Conservation (phyloP, 1,140 invertebrate genomes). For the Metaphire vulgaris region DNA sequence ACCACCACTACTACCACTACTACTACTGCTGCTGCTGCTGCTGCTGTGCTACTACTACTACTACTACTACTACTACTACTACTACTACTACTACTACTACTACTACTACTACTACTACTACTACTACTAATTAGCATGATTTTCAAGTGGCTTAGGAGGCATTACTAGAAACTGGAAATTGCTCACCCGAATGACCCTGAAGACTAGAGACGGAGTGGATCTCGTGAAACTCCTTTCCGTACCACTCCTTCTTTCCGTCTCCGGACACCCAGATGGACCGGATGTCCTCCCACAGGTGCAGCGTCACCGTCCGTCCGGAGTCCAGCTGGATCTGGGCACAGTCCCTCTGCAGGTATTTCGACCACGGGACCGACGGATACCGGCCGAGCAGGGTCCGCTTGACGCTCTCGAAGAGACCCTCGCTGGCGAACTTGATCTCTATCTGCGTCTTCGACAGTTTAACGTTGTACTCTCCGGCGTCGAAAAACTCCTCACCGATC, state of each 20-base stretch:
- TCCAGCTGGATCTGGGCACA: constrained; percentile 23
- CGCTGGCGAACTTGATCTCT: constrained; percentile 21
- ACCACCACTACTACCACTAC: no score
- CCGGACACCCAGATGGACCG: constrained; percentile 24
- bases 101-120: not conserved
- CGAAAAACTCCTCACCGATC: constrained; percentile 22
- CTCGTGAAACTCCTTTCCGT: constrained; percentile 18
- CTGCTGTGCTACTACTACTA: no score
- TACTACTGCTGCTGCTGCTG: not conserved
- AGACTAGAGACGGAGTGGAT: not conserved
- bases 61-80: not conserved
- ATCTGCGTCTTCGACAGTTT: constrained; percentile 21
- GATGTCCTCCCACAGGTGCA: constrained; percentile 26
- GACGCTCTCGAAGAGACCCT: constrained; percentile 13
- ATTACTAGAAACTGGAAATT: no score
- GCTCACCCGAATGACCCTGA: not conserved
- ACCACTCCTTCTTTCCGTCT: constrained; percentile 26
- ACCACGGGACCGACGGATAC: constrained; percentile 21
- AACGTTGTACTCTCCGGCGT: constrained; percentile 25
- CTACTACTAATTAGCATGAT: not conserved
- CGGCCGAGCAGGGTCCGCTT: constrained; percentile 18
- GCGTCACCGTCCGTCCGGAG: constrained; percentile 17
- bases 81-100: not conserved
- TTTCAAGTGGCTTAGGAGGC: no score
- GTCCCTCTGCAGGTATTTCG: constrained; percentile 23